Base-by-base conservation (phyloP, 1,140 invertebrate genomes). In the Temnothorax nylanderi region DNA sequence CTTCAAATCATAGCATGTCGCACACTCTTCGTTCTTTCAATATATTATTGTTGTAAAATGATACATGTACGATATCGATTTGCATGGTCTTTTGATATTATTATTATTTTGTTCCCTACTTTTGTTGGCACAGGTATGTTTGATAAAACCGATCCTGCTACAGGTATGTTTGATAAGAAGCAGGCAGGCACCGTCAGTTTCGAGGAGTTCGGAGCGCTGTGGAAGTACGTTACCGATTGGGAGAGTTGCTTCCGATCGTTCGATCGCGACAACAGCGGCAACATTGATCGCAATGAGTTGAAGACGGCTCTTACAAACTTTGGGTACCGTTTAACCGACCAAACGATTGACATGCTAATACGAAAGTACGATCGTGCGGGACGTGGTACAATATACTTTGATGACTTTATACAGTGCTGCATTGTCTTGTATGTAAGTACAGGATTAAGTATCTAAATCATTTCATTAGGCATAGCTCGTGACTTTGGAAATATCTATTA, bases 141-240 rank as follows among this genome's bases (percentile, higher is more conserved):
- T 95, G 93, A 94, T 87, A 94, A 94, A 94, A 90, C 80, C 86
- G 87, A 91, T 92, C 87, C 92, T 91, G 90, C 88, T 93, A 86
- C 95, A 99, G 99, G 99, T 93, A 99, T 99, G 99, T 99, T 99
- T 96, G 99, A 99, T 94, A 97, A 97, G 90, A 97, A 98, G 91
- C 97, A 97, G 90, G 96, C 96, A 93, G 99, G 99, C 32, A 98
- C 98, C 1, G 99, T 99, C 71, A 98, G 97, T 90, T 99, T 99
- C 96, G 97, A 99, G 91, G 99, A 99, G 94, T 99, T 99, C 96
- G 97, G 97, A 58, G 97, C 98, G 8, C 95, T 99, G 0, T 99
- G 99, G 99, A 99, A 99, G 94, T 99, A 99, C 95, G 98, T 99
- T 0, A 98, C 98, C n/a, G 98, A 99, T 93, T 99, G 99, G 99